Percentiles rank a stretch among this genome's conserved stretches.
phyloP scores from a whole-genome alignment of 2,888 invertebrate species.

The Creontiades dilutus region DNA sequence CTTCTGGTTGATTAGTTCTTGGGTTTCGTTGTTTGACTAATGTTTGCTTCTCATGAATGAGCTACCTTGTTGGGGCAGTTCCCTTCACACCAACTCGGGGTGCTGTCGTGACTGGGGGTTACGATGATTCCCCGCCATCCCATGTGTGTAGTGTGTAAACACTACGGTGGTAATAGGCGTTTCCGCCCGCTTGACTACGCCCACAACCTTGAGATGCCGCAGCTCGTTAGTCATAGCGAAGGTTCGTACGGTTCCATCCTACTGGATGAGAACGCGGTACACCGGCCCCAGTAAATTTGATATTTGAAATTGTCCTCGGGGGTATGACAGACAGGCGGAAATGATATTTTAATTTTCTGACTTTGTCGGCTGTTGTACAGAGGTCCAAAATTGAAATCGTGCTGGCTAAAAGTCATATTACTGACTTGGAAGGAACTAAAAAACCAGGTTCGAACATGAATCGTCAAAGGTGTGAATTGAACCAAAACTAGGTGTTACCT shows the following conservation, averaged over 20 bases:
- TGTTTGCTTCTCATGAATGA: slow-evolving; percentile 5
- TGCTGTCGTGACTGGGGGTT: slow-evolving; percentile 2
- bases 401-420: too few relatives aligned
- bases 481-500: too few relatives aligned
- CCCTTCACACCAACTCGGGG: background rate
- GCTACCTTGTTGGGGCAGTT: slow-evolving; percentile 9
- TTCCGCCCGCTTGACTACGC: slow-evolving; percentile 61
- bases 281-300: too few relatives aligned
- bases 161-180: slow-evolving; percentile 51
- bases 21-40: background rate
- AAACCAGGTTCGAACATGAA: too few relatives aligned
- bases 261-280: background rate
- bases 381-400: too few relatives aligned
- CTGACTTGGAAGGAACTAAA: too few relatives aligned
- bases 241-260: background rate
- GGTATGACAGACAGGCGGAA: too few relatives aligned
- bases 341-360: too few relatives aligned
- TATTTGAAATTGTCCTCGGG: background rate
- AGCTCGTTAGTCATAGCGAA: slow-evolving; percentile 20
- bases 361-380: too few relatives aligned
- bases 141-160: slow-evolving; percentile 25
- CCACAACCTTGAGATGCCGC: slow-evolving; percentile 8
- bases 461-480: too few relatives aligned
- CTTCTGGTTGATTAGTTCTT: background rate
- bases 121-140: slow-evolving; percentile 16